Conservation (phyloP, 2,797 vertebrate species). For the Telmatherina bonti region DNA sequence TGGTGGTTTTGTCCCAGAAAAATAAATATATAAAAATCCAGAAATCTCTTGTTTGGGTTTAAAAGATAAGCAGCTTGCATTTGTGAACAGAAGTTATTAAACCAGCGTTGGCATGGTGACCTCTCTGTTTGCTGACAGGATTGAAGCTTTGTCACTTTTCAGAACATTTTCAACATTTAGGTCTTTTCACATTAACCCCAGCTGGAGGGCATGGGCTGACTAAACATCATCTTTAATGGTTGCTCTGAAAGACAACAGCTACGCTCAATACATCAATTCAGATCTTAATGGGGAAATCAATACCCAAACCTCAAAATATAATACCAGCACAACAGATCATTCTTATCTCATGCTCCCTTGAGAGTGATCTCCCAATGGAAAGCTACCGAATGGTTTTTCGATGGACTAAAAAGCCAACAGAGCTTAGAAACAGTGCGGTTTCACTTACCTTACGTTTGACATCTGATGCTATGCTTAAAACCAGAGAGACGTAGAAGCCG, state of each 20-base stretch:
- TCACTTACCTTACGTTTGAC: constrained; percentile 95
- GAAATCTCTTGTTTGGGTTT: constrained; percentile 31
- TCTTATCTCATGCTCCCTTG: constrained; percentile 17
- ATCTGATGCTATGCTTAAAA: constrained; percentile 93
- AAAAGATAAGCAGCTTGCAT: constrained; percentile 34
- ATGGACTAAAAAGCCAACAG: constrained; percentile 3
- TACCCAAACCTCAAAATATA: constrained; percentile 49
- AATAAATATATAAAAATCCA: background rate
- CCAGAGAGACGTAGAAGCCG: constrained; percentile 93
- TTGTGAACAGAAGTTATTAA: constrained; percentile 37
- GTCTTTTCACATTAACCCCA: constrained; percentile 56
- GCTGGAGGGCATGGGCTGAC: background rate
- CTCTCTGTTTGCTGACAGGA: constrained; percentile 4
- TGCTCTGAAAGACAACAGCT: constrained; percentile 22
- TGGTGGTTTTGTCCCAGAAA: background rate
- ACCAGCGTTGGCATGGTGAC: constrained; percentile 10
- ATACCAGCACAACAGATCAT: constrained; percentile 24
- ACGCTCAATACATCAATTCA: constrained; percentile 26
- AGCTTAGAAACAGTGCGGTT: constrained; percentile 6
- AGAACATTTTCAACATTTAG: constrained; percentile 22
- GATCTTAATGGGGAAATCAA: constrained; percentile 44
- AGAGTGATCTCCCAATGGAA: constrained; percentile 21
- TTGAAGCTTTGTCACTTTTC: constrained; percentile 30
- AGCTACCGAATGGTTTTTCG: constrained; percentile 29
- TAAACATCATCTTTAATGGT: constrained; percentile 12